These are phyloP conservation scores for Podarcis muralis DNA, from an alignment of 2,113 vertebrate genomes.

Conservation along the genomic window DNA sequence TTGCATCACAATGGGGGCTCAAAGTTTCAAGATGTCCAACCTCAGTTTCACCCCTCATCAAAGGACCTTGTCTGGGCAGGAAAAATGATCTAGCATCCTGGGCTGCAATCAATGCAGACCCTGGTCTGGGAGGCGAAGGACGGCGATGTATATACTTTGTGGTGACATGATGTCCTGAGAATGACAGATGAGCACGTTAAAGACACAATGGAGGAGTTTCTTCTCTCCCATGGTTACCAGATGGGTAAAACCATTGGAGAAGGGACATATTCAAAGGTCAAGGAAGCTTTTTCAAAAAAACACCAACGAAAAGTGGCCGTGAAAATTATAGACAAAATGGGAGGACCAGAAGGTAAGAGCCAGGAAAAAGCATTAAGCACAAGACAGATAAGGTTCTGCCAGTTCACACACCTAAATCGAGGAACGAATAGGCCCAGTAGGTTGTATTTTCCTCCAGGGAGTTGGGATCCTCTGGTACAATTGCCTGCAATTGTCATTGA, in stretches of 20 bases:
- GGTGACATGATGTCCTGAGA: constrained; percentile 60
- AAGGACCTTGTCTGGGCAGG: constrained; percentile 50
- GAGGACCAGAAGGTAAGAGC: constrained; percentile 73
- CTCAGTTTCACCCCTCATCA: constrained; percentile 36
- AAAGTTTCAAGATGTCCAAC: constrained; percentile 49
- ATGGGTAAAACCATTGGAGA: constrained; percentile 77
- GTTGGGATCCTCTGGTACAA: background rate
- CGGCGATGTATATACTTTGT: constrained; percentile 43
- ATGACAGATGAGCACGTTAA: constrained; percentile 14
- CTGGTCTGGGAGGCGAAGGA: constrained; percentile 15
- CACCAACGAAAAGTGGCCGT: constrained; percentile 76
- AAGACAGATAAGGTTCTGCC: too few relatives aligned
- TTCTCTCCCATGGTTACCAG: constrained; percentile 74
- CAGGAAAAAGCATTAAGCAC: fast-evolving
- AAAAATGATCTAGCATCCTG: constrained; percentile 59
- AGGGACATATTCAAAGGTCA: constrained; percentile 79
- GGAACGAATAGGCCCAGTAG: background rate
- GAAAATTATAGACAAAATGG: constrained; percentile 78
- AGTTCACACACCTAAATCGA: background rate
- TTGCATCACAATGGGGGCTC: constrained; percentile 70
- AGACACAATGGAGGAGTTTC: constrained; percentile 70
- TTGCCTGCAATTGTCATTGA: background rate
- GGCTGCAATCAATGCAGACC: constrained; percentile 56
- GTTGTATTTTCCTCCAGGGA: background rate
- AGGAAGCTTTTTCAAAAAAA: constrained; percentile 76